phyloP scores from a whole-genome alignment of 2,888 invertebrate genomes.

The Rapana venosa region DNA sequence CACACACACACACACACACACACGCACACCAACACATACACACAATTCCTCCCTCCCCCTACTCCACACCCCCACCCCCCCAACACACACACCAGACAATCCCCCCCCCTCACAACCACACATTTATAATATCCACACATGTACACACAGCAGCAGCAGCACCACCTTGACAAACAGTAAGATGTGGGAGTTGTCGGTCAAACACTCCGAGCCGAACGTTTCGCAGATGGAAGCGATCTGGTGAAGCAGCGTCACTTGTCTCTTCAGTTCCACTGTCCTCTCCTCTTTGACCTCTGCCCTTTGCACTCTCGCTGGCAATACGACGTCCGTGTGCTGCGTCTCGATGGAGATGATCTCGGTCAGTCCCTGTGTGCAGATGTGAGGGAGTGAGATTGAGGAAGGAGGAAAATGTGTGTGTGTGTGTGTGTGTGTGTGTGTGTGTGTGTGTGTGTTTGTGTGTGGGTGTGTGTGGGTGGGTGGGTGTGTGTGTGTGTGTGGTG shows the following conservation, averaged over 20 bases:
- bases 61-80: too few species aligned
- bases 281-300: conserved; percentile 49
- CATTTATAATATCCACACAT: neutral
- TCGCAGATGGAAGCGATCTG: conserved; percentile 71
- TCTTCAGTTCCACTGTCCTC: conserved; percentile 52
- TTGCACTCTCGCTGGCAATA: conserved; percentile 44
- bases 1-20: too few species aligned
- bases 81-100: neutral
- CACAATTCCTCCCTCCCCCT: too few species aligned
- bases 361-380: conserved; percentile 56
- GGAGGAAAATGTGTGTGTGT: neutral
- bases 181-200: conserved; percentile 67
- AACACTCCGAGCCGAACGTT: conserved; percentile 66
- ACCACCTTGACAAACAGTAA: conserved; percentile 75
- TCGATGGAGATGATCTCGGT: conserved; percentile 58
- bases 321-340: conserved; percentile 34
- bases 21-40: too few species aligned
- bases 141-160: neutral
- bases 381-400: neutral
- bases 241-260: conserved; percentile 60
- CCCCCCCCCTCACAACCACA: neutral
- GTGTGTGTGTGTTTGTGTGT: too few species aligned
- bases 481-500: too few species aligned
- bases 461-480: too few species aligned
- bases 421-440: neutral